Evolutionary conservation across 2,113 vertebrate species (phyloP), one percentile per base, ranked within the genome.

Genomic region (Bubo bubo): DNA sequence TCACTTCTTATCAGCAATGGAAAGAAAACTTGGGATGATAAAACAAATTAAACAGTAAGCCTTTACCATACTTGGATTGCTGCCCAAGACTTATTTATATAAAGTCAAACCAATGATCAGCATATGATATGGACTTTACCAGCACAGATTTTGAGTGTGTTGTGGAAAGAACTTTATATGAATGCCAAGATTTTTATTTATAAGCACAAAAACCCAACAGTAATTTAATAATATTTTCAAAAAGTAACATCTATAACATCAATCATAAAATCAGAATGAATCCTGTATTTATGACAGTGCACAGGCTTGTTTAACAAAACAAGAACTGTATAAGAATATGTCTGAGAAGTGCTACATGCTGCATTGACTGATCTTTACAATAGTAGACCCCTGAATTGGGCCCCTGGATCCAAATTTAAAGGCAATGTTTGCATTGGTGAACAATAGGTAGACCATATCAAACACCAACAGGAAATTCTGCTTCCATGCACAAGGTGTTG

Each of bases 1-100:
- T 98, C 86, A 97, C 95, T 96, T 92, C 85, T 88, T 68, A 93
- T 53, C 35, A 96, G 86, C 70, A 97, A 94, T 60, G 77, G 53
- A 91, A 95, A 90, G 82, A 71, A 95, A 96, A 82, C 66, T 95
- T 87, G 9, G 50, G 27, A 39, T 88, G 70, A 89, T 96, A 92
- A 91, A 97, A 87, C 41, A 91, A 93, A 95, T 91, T 50, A 75
- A 86, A 80, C 74, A 34, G 21, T 74, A 88, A 95, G 47, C 52
- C 45, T 86, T 77, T 66, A 68, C 34, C 23, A n/a, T 27, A 53
- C 62, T 90, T 94, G 81, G 75, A 75, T 82, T 26, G 1, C 34
- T 89, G 79, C 85, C 94, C 75, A 84, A 88, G 45, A 79, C 52
- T 89, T 91, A 88, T 12, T n/a, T 81, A 94, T 12, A n/a, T 81